A percentile compares a stretch with the other conserved stretches of the same genome.
These are phyloP conservation scores for Epizoanthus rinbou DNA, from an alignment of 92 coral and sea anemone species.

Conservation along the genomic window DNA sequence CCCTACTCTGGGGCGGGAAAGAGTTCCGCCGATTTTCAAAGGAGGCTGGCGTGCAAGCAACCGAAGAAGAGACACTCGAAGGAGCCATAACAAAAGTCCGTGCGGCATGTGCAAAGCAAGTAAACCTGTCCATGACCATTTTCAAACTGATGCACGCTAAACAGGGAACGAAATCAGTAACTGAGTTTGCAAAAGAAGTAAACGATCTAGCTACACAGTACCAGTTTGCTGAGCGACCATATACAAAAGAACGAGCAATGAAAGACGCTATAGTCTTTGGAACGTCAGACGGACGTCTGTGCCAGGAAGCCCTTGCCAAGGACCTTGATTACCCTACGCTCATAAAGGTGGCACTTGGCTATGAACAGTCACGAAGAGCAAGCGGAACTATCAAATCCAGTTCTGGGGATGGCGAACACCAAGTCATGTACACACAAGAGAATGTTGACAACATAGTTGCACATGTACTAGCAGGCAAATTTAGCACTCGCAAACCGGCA, in stretches of 20 bases:
- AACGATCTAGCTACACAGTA: conserved; percentile 33
- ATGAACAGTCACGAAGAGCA: conserved; percentile 34
- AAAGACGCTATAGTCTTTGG: conserved; percentile 20
- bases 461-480: conserved; percentile 28
- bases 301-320: conserved; percentile 37
- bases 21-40: background rate
- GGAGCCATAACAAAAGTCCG: conserved; percentile 21
- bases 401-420: background rate
- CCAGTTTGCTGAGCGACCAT: conserved; percentile 30
- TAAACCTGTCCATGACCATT: conserved; percentile 35
- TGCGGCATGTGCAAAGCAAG: conserved; percentile 12
- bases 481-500: background rate
- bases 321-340: background rate
- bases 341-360: conserved; percentile 18
- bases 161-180: conserved; percentile 28
- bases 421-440: conserved; percentile 20
- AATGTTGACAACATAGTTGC: conserved; percentile 30
- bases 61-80: background rate
- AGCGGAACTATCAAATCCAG: conserved; percentile 11
- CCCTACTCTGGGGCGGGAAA: conserved; percentile 31
- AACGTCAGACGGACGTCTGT: conserved; percentile 28
- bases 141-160: conserved; percentile 43
- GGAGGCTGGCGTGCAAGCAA: background rate
- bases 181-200: conserved; percentile 25
- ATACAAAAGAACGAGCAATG: conserved; percentile 20